Conservation (phyloP, 2,888 invertebrate genomes). For the Reticulitermes lucifugus region DNA sequence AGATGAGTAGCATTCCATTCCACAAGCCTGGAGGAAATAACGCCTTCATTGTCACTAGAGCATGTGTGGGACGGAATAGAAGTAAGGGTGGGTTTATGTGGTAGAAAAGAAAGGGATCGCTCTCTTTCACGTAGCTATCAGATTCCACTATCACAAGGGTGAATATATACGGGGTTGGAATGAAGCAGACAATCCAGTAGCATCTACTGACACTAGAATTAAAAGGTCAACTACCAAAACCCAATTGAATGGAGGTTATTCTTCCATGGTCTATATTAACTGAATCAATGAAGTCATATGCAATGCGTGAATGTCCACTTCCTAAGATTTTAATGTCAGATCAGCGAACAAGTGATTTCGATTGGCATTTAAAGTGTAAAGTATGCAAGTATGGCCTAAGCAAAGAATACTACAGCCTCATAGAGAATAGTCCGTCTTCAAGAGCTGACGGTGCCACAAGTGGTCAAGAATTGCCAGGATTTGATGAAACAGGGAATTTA, state of each 20-base stretch:
- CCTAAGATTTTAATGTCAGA: too few species aligned
- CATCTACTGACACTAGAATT: conserved; percentile 5
- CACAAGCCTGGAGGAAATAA: background rate
- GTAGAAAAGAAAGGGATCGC: background rate
- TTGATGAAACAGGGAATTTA: too few species aligned
- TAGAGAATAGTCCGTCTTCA: too few species aligned
- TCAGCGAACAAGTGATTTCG: too few species aligned
- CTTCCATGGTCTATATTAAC: background rate
- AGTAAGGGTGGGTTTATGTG: background rate
- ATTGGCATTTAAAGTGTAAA: too few species aligned
- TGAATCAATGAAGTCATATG: background rate
- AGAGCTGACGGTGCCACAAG: too few species aligned
- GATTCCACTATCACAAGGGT: background rate
- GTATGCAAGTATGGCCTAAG: too few species aligned
- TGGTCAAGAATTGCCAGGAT: too few species aligned
- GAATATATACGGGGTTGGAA: background rate
- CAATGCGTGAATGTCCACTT: background rate
- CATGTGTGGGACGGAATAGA: background rate
- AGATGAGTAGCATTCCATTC: background rate
- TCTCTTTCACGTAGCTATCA: conserved; percentile 5
- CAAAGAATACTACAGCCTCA: too few species aligned
- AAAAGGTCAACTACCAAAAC: conserved; percentile 2
- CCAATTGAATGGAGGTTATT: background rate
- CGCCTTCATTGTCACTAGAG: background rate
- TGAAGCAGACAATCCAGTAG: background rate